A percentile compares a stretch with the other conserved stretches of the same genome.
These are phyloP conservation scores for Camponotus fellah DNA, from an alignment of 2,888 invertebrate species.

Conservation along the genomic window DNA sequence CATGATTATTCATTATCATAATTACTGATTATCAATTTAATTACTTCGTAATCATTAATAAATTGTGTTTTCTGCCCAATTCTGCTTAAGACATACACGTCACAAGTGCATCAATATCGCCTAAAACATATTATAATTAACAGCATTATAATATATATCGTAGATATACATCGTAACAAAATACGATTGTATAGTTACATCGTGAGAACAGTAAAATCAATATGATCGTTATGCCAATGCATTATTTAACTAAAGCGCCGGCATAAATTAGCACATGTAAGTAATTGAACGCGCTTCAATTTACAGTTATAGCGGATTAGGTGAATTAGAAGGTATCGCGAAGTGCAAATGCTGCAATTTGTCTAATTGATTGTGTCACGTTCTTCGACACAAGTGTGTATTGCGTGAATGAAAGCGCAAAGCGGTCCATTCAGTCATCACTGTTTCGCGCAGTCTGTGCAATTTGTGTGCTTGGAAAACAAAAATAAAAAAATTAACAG, in stretches of 20 bases:
- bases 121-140: constrained; percentile 38
- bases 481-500: constrained; percentile 22
- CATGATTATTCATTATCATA: background rate
- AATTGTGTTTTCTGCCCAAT: constrained; percentile 15
- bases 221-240: constrained; percentile 32
- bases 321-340: constrained; percentile 18
- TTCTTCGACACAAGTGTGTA: constrained; percentile 31
- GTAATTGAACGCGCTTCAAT: constrained; percentile 18
- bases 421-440: constrained; percentile 26
- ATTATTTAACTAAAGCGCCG: constrained; percentile 17
- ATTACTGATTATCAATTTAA: background rate
- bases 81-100: constrained; percentile 27
- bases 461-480: constrained; percentile 18
- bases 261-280: constrained; percentile 30
- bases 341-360: constrained; percentile 46
- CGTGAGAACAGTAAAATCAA: constrained; percentile 4
- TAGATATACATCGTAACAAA: constrained; percentile 12
- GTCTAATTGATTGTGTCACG: constrained; percentile 28
- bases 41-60: background rate
- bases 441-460: constrained; percentile 26
- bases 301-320: constrained; percentile 33
- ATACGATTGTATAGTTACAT: constrained; percentile 38
- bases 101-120: constrained; percentile 35
- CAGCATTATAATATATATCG: constrained; percentile 26
- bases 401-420: constrained; percentile 53